Evolutionary conservation across 2,113 vertebrate species (phyloP).

Genomic region (Nibea albiflora): DNA sequence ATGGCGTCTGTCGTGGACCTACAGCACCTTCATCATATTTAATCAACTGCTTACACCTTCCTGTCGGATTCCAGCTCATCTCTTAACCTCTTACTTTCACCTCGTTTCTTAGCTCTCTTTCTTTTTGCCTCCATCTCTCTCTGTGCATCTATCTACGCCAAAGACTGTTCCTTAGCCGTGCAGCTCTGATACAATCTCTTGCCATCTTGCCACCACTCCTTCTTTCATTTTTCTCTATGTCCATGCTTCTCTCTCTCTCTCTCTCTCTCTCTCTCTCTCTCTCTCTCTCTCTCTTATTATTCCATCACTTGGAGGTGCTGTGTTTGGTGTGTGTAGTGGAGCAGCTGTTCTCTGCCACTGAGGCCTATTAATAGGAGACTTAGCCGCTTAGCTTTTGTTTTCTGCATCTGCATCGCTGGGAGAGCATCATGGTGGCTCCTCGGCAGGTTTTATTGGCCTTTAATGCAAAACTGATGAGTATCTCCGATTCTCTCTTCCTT

Average conservation of each 20-base stretch:
- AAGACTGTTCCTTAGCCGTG: slow-evolving; percentile 22
- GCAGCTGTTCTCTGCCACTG: slow-evolving; percentile 83
- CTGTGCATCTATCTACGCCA: slow-evolving; percentile 1
- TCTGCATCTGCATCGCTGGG: slow-evolving; percentile 53
- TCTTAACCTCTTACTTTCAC: slow-evolving; percentile 29
- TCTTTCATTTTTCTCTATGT: slow-evolving; percentile 54
- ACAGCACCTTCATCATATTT: slow-evolving; percentile 52
- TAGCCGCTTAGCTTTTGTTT: slow-evolving; percentile 73
- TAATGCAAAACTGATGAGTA: slow-evolving; percentile 20
- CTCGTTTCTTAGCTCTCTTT: slow-evolving; percentile 14
- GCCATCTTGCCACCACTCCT: slow-evolving; percentile 29
- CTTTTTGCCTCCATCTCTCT: slow-evolving; percentile 15
- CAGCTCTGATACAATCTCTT: slow-evolving; percentile 42
- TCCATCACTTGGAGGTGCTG: slow-evolving; percentile 78
- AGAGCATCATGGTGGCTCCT: slow-evolving; percentile 43
- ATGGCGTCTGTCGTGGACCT: slow-evolving; percentile 47
- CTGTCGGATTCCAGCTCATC: slow-evolving; percentile 22
- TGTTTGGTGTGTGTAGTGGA: slow-evolving; percentile 76
- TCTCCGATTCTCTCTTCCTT: slow-evolving; percentile 25
- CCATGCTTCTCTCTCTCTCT: slow-evolving; percentile 34
- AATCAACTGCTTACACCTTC: slow-evolving; percentile 45
- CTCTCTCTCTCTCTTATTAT: slow-evolving; percentile 68
- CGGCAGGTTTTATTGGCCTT: slow-evolving; percentile 39
- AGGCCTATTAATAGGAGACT: slow-evolving; percentile 83
- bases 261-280: slow-evolving; percentile 45